Evolutionary conservation across 1,140 invertebrate species (phyloP), one percentile per base, ranked within the genome.

Genomic region (Brachionus rubens): DNA sequence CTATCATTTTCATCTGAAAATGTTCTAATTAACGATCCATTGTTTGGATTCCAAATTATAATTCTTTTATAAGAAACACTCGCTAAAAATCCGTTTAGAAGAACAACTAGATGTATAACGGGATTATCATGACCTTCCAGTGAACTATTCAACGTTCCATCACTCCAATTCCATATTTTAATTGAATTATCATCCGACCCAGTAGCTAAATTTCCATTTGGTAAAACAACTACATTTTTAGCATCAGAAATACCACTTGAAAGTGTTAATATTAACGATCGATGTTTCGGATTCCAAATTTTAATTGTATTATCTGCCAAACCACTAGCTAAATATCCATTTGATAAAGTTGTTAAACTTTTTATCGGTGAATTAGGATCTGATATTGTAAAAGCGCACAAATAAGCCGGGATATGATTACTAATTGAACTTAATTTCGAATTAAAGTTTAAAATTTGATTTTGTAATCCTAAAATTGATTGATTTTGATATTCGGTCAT

Each of bases 141-240:
- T n/a, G n/a, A n/a, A n/a, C n/a, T n/a, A n/a, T n/a, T n/a, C n/a
- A n/a, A 2, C 14, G 16, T 12, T 41, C 59, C 33, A 19, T 36
- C 30, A 67, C 12, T 67, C 36, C 10, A 19, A 67, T 67, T 67
- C 59, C 59, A 67, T 12, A 67, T 67, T 67, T 67, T 67, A 10
- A 67, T 12, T 3, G 59, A 30, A 19, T 21, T 67, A 36, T 67
- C 59, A 41, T 19, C 28, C 24, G 59, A 67, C 9, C 59, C 59
- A 67, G 24, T 67, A 21, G 36, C 36, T 19, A 67, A 10, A 16
- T 41, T 19, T 40, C 33, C 14, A 46, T 36, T 67, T 19, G 59
- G 36, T 67, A 67, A 16, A 12, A 30, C 30, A 12, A 26, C 16
- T 5, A n/a, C 36, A 12, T 24, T 14, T 3, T 24, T 24, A 24